Evolutionary conservation across 2,888 invertebrate genomes (phyloP).

Genomic region (Zygogramma bicolorata): DNA sequence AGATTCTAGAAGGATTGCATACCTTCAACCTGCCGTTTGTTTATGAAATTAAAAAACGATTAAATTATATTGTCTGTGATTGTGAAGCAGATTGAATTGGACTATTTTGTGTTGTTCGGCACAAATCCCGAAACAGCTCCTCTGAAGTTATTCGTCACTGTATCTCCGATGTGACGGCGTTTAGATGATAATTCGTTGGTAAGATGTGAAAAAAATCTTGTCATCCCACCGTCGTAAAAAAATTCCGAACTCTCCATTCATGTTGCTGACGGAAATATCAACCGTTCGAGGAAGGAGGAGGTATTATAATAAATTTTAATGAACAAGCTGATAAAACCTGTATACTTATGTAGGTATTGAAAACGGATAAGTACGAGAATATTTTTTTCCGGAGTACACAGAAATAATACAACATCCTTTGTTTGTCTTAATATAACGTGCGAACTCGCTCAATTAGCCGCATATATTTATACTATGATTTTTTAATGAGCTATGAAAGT

Average conservation of each 20-base stretch:
- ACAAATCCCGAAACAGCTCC: too few species aligned
- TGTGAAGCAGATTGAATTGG: too few species aligned
- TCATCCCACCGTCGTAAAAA: too few species aligned
- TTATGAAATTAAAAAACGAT: not conserved
- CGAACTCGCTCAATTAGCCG: conserved; percentile 55
- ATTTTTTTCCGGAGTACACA: conserved; percentile 44
- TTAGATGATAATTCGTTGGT: too few species aligned
- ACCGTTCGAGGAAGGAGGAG: conserved; percentile 14
- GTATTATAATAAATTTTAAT: conserved; percentile 36
- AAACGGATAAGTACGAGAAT: conserved; percentile 31
- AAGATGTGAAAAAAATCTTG: too few species aligned
- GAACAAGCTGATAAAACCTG: conserved; percentile 31
- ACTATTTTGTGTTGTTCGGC: too few species aligned
- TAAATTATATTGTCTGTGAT: too few species aligned
- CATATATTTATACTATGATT: conserved; percentile 41
- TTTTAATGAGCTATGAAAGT: conserved; percentile 35
- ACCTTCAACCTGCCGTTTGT: not conserved
- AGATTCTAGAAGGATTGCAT: not conserved
- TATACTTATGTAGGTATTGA: conserved; percentile 32
- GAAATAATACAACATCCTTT: conserved; percentile 39
- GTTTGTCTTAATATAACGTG: conserved; percentile 51
- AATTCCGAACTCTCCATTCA: not conserved
- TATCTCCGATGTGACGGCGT: too few species aligned
- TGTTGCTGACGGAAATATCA: conserved; percentile 28
- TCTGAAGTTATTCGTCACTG: too few species aligned